A percentile compares a stretch with the other conserved stretches of the same genome.
Conservation (phyloP, 2,888 invertebrate species). For the Phorcus lineatus region DNA sequence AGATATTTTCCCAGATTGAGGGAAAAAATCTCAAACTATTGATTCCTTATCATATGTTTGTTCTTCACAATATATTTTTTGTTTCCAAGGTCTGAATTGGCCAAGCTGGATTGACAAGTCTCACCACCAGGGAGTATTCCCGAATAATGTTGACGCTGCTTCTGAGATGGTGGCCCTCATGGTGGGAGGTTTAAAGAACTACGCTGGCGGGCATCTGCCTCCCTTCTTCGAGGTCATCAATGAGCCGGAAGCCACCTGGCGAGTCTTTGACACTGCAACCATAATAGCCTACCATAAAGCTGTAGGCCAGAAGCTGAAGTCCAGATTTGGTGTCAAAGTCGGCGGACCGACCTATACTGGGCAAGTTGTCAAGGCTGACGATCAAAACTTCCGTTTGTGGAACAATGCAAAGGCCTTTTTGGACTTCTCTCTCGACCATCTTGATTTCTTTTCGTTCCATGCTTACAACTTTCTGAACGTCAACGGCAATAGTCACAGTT, state of each 20-base stretch:
- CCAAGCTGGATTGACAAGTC: not conserved
- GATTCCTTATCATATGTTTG: too few species aligned
- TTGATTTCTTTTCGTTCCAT: not conserved
- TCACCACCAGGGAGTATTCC: not conserved
- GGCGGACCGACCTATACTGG: not conserved
- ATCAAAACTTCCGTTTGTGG: not conserved
- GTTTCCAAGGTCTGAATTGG: not conserved
- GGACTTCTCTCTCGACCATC: not conserved
- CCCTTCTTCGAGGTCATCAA: not conserved
- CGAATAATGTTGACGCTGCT: not conserved
- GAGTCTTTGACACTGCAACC: not conserved
- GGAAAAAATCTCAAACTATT: too few species aligned
- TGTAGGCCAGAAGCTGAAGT: not conserved
- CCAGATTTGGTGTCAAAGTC: not conserved
- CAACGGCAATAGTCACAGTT: not conserved
- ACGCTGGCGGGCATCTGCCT: not conserved
- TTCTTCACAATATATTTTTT: too few species aligned
- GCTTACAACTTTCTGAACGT: not conserved
- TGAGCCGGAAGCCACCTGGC: not conserved
- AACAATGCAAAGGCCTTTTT: not conserved
- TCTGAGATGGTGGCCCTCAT: not conserved
- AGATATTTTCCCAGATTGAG: too few species aligned
- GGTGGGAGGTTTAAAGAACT: not conserved
- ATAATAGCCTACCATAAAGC: not conserved
- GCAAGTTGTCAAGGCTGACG: not conserved